phyloP scores from a whole-genome alignment of 2,113 vertebrate genomes.

The Apistogramma diplotaenia region DNA sequence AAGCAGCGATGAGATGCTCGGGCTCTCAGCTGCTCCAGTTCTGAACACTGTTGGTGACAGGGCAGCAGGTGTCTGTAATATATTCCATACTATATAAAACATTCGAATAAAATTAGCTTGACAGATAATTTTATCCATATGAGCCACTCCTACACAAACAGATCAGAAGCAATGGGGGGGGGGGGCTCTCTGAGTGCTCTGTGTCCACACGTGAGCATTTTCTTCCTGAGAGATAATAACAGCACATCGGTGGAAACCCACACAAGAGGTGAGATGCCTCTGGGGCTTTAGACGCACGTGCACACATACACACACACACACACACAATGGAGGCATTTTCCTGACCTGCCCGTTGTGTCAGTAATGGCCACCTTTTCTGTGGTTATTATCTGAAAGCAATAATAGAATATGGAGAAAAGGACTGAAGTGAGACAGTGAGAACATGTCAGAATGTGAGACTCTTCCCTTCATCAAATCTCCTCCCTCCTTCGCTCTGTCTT shows the following conservation, averaged over 20 bases:
- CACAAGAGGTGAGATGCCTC: conserved; percentile 2
- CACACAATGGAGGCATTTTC: not conserved
- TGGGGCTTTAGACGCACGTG: not conserved
- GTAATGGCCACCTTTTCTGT: conserved; percentile 1
- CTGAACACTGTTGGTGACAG: not conserved
- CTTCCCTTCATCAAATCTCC: not conserved
- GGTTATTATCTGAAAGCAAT: not conserved
- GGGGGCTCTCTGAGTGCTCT: conserved; percentile 12
- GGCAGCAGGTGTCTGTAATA: not conserved
- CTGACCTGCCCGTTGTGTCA: not conserved
- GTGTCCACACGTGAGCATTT: conserved; percentile 5
- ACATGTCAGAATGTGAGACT: conserved; percentile 10
- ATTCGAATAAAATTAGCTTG: not conserved
- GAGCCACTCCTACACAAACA: accelerated
- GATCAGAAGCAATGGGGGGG: not conserved
- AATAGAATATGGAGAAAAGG: not conserved
- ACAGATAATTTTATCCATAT: not conserved
- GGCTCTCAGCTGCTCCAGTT: not conserved
- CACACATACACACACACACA: not conserved
- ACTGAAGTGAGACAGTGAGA: not conserved
- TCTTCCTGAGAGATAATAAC: conserved; percentile 24
- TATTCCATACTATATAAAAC: not conserved
- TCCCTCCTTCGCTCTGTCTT: not conserved
- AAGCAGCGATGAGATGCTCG: not conserved
- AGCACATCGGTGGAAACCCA: conserved; percentile 10